Conservation (phyloP, 2,113 vertebrate species). For the Lates calcarifer region DNA sequence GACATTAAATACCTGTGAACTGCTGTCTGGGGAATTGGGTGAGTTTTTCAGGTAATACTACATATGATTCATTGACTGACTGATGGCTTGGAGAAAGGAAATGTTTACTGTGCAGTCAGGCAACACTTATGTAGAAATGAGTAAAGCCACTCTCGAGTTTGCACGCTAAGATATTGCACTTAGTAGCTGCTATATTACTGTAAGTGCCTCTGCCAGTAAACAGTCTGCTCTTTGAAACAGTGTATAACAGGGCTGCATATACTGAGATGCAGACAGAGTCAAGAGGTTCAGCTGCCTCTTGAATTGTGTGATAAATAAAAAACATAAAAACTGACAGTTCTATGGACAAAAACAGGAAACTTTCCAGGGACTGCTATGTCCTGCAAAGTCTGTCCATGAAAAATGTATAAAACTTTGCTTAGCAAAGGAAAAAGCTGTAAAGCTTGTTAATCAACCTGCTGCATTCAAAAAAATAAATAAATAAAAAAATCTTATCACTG, state of each 20-base stretch:
- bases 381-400: no score
- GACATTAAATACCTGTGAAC: slow-evolving; percentile 35
- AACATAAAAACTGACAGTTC: no score
- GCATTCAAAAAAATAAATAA: no score
- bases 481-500: no score
- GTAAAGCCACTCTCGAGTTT: background rate
- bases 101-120: background rate
- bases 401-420: no score
- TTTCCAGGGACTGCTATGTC: no score
- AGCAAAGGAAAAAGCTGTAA: no score
- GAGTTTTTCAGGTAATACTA: background rate
- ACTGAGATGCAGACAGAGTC: background rate
- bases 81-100: slow-evolving; percentile 5
- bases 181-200: background rate
- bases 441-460: no score
- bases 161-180: background rate
- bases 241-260: background rate
- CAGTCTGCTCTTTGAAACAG: background rate
- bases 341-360: no score
- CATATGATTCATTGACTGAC: background rate
- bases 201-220: background rate
- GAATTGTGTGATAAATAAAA: background rate
- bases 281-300: background rate
- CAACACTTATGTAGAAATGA: background rate
- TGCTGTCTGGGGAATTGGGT: background rate